phyloP scores from a whole-genome alignment of 2,797 vertebrate species.

The Petrocephalus sullivani region DNA sequence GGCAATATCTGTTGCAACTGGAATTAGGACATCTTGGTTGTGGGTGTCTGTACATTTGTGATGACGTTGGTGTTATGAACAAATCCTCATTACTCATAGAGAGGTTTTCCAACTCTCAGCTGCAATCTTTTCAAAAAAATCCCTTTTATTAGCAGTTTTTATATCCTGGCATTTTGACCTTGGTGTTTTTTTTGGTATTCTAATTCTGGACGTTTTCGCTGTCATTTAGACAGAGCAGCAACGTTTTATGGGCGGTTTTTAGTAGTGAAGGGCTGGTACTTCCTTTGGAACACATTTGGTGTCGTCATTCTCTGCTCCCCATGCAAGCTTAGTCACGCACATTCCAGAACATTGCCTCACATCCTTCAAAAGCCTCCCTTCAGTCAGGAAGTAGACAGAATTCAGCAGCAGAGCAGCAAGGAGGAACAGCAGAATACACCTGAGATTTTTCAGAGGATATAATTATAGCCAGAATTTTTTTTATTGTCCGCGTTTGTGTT shows the following conservation, averaged over 20 bases:
- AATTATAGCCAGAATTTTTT: not conserved
- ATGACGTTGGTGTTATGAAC: not conserved
- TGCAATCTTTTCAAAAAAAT: not conserved
- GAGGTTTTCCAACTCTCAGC: not conserved
- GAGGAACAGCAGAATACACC: not conserved
- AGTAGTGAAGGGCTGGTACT: not conserved
- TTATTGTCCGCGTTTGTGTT: not conserved
- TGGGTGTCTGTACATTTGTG: not conserved
- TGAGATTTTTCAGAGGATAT: not conserved
- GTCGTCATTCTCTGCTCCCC: not conserved
- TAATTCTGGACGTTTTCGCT: not conserved
- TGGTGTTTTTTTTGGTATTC: not conserved
- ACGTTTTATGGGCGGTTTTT: not conserved
- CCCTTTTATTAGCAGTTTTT: not conserved
- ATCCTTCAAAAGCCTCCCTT: not conserved
- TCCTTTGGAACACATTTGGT: not conserved
- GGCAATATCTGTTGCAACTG: not conserved
- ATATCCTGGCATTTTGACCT: not conserved
- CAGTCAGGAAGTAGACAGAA: not conserved
- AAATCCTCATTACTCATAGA: not conserved
- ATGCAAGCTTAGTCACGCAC: not conserved
- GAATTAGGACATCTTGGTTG: not conserved
- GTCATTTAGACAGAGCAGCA: not conserved
- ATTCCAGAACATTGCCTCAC: not conserved
- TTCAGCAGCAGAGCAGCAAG: not conserved